Evolutionary conservation across 2,797 vertebrate species (phyloP).

Genomic region (Tragelaphus oryx): DNA sequence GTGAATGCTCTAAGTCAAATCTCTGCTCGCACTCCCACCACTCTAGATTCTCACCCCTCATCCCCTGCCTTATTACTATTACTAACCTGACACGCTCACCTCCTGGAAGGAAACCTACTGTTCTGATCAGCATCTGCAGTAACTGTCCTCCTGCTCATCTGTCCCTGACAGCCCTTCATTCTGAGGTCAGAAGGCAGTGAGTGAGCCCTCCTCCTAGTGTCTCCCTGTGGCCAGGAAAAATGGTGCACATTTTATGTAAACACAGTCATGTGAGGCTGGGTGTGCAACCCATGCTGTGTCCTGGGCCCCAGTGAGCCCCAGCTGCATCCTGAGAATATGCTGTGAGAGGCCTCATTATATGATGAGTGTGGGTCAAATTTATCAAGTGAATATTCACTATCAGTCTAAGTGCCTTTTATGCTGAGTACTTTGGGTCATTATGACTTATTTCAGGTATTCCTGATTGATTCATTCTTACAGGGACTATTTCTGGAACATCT

Average conservation of each 20-base stretch:
- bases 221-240: slow-evolving; percentile 5
- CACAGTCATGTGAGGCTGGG: not conserved
- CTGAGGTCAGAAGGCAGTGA: not conserved
- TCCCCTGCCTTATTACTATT: not conserved
- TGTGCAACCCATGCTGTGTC: not conserved
- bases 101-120: slow-evolving; percentile 16
- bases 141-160: not conserved
- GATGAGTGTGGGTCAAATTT: not conserved
- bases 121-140: not conserved
- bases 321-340: not conserved
- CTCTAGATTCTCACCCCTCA: not conserved
- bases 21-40: not conserved
- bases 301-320: not conserved
- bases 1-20: not conserved
- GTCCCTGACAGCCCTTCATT: slow-evolving; percentile 33
- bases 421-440: not conserved
- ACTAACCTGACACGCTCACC: not conserved
- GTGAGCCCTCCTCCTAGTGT: not conserved
- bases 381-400: not conserved
- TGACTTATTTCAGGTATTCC: not conserved
- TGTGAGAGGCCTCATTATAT: not conserved
- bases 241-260: not conserved
- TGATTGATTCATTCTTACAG: not conserved
- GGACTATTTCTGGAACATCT: not conserved
- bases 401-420: not conserved